Percentiles rank a stretch among this genome's conserved stretches.
Conservation (phyloP, 2,113 vertebrate species). For the Dasypus novemcinctus region DNA sequence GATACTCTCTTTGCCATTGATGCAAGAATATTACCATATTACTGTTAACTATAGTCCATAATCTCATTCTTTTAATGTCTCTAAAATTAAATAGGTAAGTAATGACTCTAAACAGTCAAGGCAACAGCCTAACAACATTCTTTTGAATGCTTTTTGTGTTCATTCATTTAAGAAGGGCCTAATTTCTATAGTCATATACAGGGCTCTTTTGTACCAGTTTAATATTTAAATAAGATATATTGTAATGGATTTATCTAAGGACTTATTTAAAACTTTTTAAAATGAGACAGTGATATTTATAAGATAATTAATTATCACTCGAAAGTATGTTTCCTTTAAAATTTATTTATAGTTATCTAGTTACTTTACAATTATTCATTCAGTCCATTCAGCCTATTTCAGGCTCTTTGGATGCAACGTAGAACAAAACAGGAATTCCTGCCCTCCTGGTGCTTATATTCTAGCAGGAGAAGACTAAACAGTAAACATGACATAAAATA, state of each 20-base stretch:
- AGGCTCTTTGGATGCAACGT: neutral
- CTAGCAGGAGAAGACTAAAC: neutral
- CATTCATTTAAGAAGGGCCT: neutral
- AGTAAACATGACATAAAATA: neutral
- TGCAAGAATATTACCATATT: too few relatives aligned
- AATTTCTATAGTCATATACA: neutral
- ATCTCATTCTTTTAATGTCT: conserved; percentile 2
- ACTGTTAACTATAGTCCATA: too few relatives aligned
- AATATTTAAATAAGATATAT: conserved; percentile 29
- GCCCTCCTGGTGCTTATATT: neutral
- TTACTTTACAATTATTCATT: neutral
- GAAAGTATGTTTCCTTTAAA: conserved; percentile 16
- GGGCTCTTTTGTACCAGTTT: neutral
- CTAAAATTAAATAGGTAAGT: neutral
- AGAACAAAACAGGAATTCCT: neutral
- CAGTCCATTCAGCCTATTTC: neutral
- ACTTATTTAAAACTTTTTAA: neutral
- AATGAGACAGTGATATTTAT: neutral
- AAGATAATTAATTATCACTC: neutral
- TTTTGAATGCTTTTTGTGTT: neutral
- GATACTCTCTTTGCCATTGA: too few relatives aligned
- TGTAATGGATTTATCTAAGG: neutral
- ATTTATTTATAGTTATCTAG: neutral
- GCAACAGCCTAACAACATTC: neutral
- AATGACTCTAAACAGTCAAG: neutral